These are phyloP conservation scores for Epirrhoe tristata DNA, from an alignment of 2,888 invertebrate species.

Conservation along the genomic window DNA sequence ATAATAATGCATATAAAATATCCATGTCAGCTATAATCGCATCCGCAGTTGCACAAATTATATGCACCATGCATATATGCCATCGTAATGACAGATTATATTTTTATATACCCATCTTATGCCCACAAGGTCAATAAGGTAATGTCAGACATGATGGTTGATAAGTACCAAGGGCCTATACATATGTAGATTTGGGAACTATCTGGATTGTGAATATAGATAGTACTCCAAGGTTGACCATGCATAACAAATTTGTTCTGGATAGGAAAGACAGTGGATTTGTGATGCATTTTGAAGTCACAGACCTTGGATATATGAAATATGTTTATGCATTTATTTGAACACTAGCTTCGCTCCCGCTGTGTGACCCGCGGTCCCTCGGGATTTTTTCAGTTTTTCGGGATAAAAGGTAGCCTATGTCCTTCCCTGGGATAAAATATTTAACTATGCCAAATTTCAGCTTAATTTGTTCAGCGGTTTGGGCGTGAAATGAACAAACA, in stretches of 20 bases:
- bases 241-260: neutral
- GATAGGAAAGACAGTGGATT: neutral
- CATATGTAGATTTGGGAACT: conserved; percentile 58
- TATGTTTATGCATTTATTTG: too few relatives aligned
- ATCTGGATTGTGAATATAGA: conserved; percentile 46
- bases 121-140: conserved; percentile 51
- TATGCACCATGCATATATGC: conserved; percentile 36
- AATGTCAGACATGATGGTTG: conserved; percentile 51
- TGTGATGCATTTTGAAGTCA: too few relatives aligned
- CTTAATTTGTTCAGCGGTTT: too few relatives aligned
- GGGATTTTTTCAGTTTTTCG: too few relatives aligned
- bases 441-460: too few relatives aligned
- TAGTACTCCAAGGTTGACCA: neutral
- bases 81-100: conserved; percentile 44
- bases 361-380: too few relatives aligned
- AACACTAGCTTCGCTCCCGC: too few relatives aligned
- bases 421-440: too few relatives aligned
- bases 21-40: conserved; percentile 29
- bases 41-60: conserved; percentile 42
- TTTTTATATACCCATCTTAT: conserved; percentile 57
- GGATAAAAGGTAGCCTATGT: too few relatives aligned
- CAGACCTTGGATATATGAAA: too few relatives aligned
- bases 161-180: conserved; percentile 52
- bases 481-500: too few relatives aligned
- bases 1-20: neutral